Conservation (phyloP, 1,140 invertebrate species). For the Diuraphis noxia region DNA sequence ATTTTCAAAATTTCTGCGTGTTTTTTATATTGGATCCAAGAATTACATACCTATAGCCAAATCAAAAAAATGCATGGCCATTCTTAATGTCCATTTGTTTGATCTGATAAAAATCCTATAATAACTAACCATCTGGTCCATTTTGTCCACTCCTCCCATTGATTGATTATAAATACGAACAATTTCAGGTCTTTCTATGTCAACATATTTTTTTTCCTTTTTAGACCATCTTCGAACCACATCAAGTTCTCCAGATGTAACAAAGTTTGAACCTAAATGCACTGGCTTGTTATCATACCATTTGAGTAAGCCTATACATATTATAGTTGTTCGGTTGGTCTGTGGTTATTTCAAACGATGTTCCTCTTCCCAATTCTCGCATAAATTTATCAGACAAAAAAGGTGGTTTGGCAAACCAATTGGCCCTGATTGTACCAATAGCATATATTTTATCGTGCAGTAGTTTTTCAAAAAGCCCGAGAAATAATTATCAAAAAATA, state of each 20-base stretch:
- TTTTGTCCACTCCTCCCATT: slow-evolving; percentile 56
- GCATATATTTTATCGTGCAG: background rate
- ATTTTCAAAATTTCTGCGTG: slow-evolving; percentile 32
- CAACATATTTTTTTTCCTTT: slow-evolving; percentile 6
- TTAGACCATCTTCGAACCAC: slow-evolving; percentile 34
- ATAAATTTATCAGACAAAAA: background rate
- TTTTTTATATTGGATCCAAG: slow-evolving; percentile 54
- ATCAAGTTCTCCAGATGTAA: background rate
- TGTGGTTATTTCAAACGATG: background rate
- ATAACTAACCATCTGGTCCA: slow-evolving; percentile 55
- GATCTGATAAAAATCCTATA: slow-evolving; percentile 54
- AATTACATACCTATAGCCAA: slow-evolving; percentile 48
- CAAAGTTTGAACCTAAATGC: background rate
- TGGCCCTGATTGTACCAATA: background rate
- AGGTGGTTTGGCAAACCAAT: background rate
- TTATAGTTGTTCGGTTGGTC: background rate
- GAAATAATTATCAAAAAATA: slow-evolving; percentile 12
- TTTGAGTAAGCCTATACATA: background rate
- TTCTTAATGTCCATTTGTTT: slow-evolving; percentile 55
- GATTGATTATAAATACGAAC: slow-evolving; percentile 45
- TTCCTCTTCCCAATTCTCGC: background rate
- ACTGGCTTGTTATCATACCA: background rate
- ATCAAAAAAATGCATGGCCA: slow-evolving; percentile 55
- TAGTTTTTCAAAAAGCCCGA: background rate
- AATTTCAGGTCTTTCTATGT: slow-evolving; percentile 8